These are phyloP conservation scores for Phrynosoma blainvillii DNA, from an alignment of 2,113 vertebrate genomes.

Conservation along the genomic window DNA sequence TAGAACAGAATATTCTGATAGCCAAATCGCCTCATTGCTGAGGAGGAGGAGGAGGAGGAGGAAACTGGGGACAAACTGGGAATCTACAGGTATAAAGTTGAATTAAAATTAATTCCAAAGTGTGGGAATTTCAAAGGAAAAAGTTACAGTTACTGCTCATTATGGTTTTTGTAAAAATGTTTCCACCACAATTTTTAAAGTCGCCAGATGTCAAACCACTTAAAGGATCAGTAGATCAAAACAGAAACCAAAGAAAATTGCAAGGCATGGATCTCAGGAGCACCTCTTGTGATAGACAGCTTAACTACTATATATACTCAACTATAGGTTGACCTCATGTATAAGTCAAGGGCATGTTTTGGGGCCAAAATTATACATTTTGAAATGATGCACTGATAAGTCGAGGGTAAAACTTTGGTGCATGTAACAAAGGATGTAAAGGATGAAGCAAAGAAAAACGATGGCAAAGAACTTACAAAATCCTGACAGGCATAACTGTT, in stretches of 20 bases:
- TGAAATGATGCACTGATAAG: too few species aligned
- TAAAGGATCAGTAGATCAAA: background rate
- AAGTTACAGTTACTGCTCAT: background rate
- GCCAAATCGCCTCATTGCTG: background rate
- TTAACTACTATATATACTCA: background rate
- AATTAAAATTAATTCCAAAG: background rate
- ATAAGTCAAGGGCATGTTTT: too few species aligned
- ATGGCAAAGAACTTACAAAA: too few species aligned
- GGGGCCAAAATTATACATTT: too few species aligned
- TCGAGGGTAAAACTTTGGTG: too few species aligned
- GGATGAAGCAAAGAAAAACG: too few species aligned
- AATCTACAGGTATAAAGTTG: background rate
- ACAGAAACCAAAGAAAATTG: background rate
- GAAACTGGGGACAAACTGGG: background rate
- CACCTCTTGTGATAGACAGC: slow-evolving; percentile 30
- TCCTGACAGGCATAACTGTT: too few species aligned
- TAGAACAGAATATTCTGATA: background rate
- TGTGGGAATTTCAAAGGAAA: background rate
- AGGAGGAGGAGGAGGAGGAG: background rate
- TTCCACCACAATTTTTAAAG: background rate
- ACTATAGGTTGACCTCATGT: too few species aligned
- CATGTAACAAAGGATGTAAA: too few species aligned
- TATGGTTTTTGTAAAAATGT: background rate
- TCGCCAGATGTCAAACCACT: background rate
- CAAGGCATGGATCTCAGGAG: slow-evolving; percentile 32